Conservation (phyloP, 2,797 vertebrate species). For the Synaphobranchus kaupii region DNA sequence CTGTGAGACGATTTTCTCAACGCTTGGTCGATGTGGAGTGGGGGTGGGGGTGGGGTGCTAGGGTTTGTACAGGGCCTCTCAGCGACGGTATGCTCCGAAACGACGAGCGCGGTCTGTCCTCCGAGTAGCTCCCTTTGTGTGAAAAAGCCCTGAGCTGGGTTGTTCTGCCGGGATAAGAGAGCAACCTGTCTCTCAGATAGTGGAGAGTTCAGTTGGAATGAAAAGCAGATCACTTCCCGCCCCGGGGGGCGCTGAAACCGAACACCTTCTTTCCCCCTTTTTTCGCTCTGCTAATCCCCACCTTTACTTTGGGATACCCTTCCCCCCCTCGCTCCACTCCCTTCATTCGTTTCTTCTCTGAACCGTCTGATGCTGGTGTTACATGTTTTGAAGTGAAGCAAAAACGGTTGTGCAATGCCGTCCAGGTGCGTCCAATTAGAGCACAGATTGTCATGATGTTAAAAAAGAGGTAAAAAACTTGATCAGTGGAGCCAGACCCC, state of each 20-base stretch:
- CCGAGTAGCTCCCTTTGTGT: background rate
- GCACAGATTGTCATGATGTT: background rate
- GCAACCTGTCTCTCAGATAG: slow-evolving; percentile 45
- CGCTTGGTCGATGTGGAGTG: background rate
- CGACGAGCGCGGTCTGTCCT: background rate
- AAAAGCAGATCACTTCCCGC: slow-evolving; percentile 63
- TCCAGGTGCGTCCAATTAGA: slow-evolving; percentile 7
- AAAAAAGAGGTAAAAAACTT: background rate
- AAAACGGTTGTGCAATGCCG: background rate
- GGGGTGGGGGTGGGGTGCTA: background rate
- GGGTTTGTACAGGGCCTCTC: background rate
- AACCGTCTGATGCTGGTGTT: background rate
- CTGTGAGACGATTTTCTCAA: background rate
- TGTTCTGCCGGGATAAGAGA: background rate
- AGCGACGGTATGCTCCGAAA: background rate
- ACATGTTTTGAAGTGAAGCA: background rate
- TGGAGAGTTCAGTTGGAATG: slow-evolving; percentile 54
- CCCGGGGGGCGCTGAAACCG: slow-evolving; percentile 58
- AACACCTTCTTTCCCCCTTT: slow-evolving; percentile 59
- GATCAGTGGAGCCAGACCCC: background rate
- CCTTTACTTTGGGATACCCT: slow-evolving; percentile 12
- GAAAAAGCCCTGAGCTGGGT: background rate
- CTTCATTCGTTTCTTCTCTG: slow-evolving; percentile 23
- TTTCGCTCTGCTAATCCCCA: slow-evolving; percentile 49
- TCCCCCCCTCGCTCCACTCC: slow-evolving; percentile 17